Conservation (phyloP, 1,140 invertebrate species). For the Bombus confusus region DNA sequence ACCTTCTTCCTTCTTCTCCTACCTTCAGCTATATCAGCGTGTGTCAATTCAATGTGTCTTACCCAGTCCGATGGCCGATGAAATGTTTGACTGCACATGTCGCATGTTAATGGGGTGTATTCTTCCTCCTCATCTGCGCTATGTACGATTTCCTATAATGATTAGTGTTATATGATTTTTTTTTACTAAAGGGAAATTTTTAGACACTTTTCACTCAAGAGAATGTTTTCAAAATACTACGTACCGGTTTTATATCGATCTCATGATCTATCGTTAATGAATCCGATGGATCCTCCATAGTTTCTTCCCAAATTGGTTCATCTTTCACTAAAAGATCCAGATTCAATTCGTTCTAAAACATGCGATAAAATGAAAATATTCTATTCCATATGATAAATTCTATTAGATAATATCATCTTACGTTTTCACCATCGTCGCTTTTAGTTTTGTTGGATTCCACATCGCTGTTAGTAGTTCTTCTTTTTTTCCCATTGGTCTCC, state of each 20-base stretch:
- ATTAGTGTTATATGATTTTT: background rate
- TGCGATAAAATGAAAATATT: background rate
- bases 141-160: constrained; percentile 80
- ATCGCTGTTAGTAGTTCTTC: constrained; percentile 73
- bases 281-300: constrained; percentile 79
- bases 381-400: background rate
- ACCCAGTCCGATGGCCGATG: constrained; percentile 91
- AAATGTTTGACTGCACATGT: constrained; percentile 92
- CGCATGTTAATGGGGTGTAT: constrained; percentile 90
- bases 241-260: constrained; percentile 83
- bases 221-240: constrained; percentile 46
- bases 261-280: constrained; percentile 81
- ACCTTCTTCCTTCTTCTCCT: constrained; percentile 84
- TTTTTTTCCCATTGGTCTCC: constrained; percentile 76
- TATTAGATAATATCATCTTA: constrained; percentile 51
- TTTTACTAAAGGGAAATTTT: background rate
- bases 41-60: constrained; percentile 88
- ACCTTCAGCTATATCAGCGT: constrained; percentile 86
- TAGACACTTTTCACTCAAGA: background rate
- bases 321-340: constrained; percentile 85
- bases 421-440: constrained; percentile 78
- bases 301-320: constrained; percentile 87
- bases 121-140: constrained; percentile 82
- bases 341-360: constrained; percentile 77
- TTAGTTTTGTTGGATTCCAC: constrained; percentile 78